Evolutionary conservation across 2,113 vertebrate species (phyloP).

Genomic region (Microcebus griseorufus): DNA sequence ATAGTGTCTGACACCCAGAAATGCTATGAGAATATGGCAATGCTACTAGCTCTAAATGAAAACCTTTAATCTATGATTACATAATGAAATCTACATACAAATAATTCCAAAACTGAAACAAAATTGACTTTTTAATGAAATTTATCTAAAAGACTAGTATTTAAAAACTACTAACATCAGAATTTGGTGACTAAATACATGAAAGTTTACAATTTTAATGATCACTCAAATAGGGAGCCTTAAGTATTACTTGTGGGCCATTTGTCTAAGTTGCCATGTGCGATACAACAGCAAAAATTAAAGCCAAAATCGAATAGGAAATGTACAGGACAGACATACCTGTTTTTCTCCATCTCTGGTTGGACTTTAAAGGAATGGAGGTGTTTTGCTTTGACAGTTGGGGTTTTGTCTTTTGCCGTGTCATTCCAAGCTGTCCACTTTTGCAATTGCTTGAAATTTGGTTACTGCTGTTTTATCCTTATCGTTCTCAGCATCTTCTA

Average conservation of each 20-base stretch:
- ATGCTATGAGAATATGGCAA: background rate
- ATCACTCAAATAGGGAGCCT: background rate
- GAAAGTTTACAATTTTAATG: background rate
- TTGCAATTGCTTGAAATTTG: conserved; percentile 4
- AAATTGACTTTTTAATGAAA: background rate
- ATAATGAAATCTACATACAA: background rate
- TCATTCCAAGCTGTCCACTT: background rate
- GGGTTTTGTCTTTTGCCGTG: background rate
- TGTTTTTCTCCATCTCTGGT: background rate
- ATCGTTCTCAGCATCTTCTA: background rate
- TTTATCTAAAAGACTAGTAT: background rate
- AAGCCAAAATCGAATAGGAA: background rate
- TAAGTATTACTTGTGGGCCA: background rate
- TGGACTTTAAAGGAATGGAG: background rate
- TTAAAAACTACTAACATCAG: background rate
- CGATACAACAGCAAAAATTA: background rate
- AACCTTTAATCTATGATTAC: background rate
- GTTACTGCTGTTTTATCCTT: background rate
- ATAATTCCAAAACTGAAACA: conserved; percentile 1
- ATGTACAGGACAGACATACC: background rate
- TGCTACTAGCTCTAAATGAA: background rate
- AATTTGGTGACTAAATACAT: background rate
- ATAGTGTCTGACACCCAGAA: background rate
- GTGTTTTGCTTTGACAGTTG: background rate
- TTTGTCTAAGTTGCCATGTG: background rate